phyloP scores from a whole-genome alignment of 2,113 vertebrate species.

The Caranx ignobilis region DNA sequence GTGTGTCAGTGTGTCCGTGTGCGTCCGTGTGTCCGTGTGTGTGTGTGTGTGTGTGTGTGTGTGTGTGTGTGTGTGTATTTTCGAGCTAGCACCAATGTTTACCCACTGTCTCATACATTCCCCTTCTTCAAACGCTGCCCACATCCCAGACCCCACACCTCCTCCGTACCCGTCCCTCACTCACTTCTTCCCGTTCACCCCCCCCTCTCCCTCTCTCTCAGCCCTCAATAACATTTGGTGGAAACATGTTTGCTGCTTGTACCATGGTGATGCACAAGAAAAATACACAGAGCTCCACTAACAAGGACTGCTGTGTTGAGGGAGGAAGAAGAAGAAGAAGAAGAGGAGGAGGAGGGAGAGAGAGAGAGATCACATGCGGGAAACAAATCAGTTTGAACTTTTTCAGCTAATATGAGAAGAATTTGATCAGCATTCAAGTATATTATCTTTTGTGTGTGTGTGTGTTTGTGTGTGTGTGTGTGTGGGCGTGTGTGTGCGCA shows the following conservation, averaged over 20 bases:
- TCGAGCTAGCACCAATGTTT: slow-evolving; percentile 61
- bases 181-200: slow-evolving; percentile 33
- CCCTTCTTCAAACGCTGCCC: slow-evolving; percentile 64
- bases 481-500: not conserved
- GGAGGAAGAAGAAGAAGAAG: too few relatives aligned
- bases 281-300: slow-evolving; percentile 9
- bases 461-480: slow-evolving; percentile 8
- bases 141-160: slow-evolving; percentile 67
- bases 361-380: not conserved
- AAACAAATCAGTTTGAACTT: slow-evolving; percentile 14
- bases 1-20: slow-evolving; percentile 1
- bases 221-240: slow-evolving; percentile 46
- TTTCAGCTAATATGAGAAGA: slow-evolving; percentile 4
- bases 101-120: slow-evolving; percentile 72
- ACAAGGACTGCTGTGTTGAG: not conserved
- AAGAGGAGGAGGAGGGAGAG: not conserved
- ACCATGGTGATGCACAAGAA: slow-evolving; percentile 9
- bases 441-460: slow-evolving; percentile 1
- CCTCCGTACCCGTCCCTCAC: slow-evolving; percentile 48
- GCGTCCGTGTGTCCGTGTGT: not conserved
- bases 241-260: slow-evolving; percentile 46
- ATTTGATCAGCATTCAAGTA: slow-evolving; percentile 22
- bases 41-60: slow-evolving; percentile 25
- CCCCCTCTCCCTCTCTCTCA: slow-evolving; percentile 1
- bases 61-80: slow-evolving; percentile 32